Evolutionary conservation across 2,888 invertebrate species (phyloP), one percentile per base, ranked within the genome.

Genomic region (Cyrtodaria siliqua): DNA sequence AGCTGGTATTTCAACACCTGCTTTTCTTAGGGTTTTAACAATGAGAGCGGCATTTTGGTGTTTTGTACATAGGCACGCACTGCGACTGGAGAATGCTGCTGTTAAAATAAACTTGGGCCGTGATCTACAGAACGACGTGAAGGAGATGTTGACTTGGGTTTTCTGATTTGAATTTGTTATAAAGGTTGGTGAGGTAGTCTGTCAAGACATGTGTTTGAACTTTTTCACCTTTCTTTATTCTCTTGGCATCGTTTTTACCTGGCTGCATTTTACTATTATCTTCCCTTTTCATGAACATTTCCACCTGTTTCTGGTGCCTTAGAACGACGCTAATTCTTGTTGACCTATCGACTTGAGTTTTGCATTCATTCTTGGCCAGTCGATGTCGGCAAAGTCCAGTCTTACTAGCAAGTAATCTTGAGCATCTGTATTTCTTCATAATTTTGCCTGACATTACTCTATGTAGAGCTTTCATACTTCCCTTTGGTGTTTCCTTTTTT

Each of bases 81-180:
- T n/a, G n/a, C n/a, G n/a, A n/a, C n/a, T n/a, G n/a, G n/a, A n/a
- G n/a, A n/a, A n/a, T n/a, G n/a, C n/a, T n/a, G n/a, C n/a, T n/a
- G n/a, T n/a, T n/a, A n/a, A n/a, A n/a, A n/a, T n/a, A n/a, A n/a
- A n/a, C n/a, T n/a, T n/a, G n/a, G n/a, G 60, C 29, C n/a, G n/a
- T n/a, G n/a, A n/a, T n/a, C n/a, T n/a, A n/a, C n/a, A n/a, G n/a
- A n/a, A n/a, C n/a, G n/a, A n/a, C 23, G 71, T 59, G 12, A 76
- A 50, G 14, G 66, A 71, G 23, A 76, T 33, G 20, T 62, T 71
- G 12, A 66, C 9, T n/a, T 50, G 61, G 71, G 26, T 71, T 76
- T 67, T 76, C 76, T 6, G 52, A 42, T 26, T 47, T 49, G 55
- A 57, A 69, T 40, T 55, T 64, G 38, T 27, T 38, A 29, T 40